Evolutionary conservation across 2,113 vertebrate genomes (phyloP).

Genomic region (Tinamus guttatus): DNA sequence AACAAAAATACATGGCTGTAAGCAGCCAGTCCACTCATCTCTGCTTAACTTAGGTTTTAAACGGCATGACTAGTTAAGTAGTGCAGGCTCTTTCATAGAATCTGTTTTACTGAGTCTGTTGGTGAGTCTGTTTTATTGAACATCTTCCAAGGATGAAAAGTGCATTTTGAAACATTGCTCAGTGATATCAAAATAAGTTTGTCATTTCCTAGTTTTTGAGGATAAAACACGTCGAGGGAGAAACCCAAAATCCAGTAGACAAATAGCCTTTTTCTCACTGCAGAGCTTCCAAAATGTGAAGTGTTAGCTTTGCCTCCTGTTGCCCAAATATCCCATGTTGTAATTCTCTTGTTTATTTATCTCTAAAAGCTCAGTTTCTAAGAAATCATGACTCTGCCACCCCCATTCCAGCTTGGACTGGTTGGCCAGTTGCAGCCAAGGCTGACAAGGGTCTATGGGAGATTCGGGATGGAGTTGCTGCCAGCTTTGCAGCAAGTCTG

Average conservation of each 20-base stretch:
- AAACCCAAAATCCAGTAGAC: background rate
- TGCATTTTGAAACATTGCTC: background rate
- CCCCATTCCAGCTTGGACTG: background rate
- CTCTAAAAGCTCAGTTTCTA: background rate
- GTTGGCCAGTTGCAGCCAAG: no score
- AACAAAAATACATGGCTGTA: background rate
- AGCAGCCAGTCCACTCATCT: background rate
- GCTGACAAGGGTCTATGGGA: background rate
- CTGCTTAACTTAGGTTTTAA: background rate
- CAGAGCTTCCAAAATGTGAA: background rate
- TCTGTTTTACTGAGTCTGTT: no score
- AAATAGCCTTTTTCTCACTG: background rate
- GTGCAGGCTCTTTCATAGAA: background rate
- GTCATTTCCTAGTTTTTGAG: fast-evolving
- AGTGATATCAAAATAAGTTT: background rate
- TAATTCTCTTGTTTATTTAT: background rate
- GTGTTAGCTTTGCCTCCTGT: background rate
- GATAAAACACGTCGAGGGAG: background rate
- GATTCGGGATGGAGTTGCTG: background rate
- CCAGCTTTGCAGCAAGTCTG: background rate
- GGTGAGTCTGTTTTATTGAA: no score
- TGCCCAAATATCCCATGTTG: background rate
- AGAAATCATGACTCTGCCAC: background rate
- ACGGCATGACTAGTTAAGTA: background rate
- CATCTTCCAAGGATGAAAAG: background rate